Evolutionary conservation across 1,140 invertebrate species (phyloP).

Genomic region (Drosophila pseudoananassae): DNA sequence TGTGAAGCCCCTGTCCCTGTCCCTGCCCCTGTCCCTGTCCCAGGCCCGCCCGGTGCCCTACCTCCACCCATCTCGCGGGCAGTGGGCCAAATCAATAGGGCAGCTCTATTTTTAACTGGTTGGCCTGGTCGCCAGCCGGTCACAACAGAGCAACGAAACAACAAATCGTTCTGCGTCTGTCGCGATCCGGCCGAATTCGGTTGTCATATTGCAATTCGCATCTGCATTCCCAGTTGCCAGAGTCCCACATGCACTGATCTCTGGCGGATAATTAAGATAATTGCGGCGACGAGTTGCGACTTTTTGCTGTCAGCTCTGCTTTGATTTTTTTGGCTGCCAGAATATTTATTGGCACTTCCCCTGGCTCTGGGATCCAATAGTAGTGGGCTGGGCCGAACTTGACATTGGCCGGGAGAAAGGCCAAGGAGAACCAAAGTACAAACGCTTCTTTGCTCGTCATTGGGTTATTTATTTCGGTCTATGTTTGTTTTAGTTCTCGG

Average conservation of each 20-base stretch:
- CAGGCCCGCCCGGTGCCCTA: too few species aligned
- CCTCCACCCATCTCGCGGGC: constrained; percentile 26
- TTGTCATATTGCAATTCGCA: constrained; percentile 42
- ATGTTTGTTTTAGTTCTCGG: not conserved
- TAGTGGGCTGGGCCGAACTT: constrained; percentile 46
- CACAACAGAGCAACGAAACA: not conserved
- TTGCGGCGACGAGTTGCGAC: constrained; percentile 43
- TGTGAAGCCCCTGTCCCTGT: constrained; percentile 7
- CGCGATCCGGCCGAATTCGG: constrained; percentile 68
- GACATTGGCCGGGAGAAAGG: constrained; percentile 39
- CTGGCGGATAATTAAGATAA: constrained; percentile 65
- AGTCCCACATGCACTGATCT: constrained; percentile 15
- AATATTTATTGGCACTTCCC: constrained; percentile 40
- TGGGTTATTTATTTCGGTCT: constrained; percentile 13
- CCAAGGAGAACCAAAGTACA: not conserved
- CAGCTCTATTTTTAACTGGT: constrained; percentile 40
- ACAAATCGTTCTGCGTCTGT: constrained; percentile 45
- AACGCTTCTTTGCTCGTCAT: constrained; percentile 17
- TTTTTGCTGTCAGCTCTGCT: constrained; percentile 25
- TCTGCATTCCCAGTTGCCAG: constrained; percentile 39
- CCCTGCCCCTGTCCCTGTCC: too few species aligned
- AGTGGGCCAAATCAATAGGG: constrained; percentile 61
- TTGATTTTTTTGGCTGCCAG: constrained; percentile 44
- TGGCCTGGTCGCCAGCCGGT: constrained; percentile 14
- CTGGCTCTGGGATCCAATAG: constrained; percentile 20